Conservation (phyloP, 2,888 invertebrate genomes). For the Dasypolia templi region DNA sequence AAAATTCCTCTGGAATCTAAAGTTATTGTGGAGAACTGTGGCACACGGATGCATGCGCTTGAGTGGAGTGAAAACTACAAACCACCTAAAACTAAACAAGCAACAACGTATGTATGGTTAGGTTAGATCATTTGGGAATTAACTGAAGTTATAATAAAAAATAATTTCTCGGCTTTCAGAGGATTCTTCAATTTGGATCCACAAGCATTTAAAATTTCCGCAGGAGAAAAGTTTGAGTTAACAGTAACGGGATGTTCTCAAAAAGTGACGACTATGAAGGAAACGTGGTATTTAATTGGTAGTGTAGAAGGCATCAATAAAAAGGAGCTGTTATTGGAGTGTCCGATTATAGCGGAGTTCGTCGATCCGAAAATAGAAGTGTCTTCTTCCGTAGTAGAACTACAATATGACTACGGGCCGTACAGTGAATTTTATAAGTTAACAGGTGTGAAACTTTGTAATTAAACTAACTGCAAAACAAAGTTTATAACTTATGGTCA, state of each 20-base stretch:
- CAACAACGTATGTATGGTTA: constrained; percentile 74
- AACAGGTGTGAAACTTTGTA: constrained; percentile 77
- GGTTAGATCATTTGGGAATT: not conserved
- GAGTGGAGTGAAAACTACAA: constrained; percentile 88
- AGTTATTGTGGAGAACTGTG: constrained; percentile 89
- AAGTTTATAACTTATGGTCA: not conserved
- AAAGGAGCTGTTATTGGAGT: constrained; percentile 88
- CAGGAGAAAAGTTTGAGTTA: constrained; percentile 83
- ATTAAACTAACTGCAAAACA: constrained; percentile 1
- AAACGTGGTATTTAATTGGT: constrained; percentile 91
- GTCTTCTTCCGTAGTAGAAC: constrained; percentile 85
- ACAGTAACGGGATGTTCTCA: constrained; percentile 81
- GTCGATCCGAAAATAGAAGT: constrained; percentile 90
- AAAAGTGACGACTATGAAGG: constrained; percentile 84
- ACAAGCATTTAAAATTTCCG: constrained; percentile 83
- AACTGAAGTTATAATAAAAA: constrained; percentile 4
- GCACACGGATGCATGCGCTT: constrained; percentile 88
- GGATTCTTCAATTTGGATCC: constrained; percentile 87
- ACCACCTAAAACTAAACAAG: constrained; percentile 81
- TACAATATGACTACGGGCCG: constrained; percentile 88
- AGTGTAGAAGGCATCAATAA: constrained; percentile 89
- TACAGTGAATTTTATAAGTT: constrained; percentile 85
- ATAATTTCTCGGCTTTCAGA: constrained; percentile 66
- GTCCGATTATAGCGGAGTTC: constrained; percentile 89
- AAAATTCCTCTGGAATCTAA: constrained; percentile 83